Evolutionary conservation across 2,888 invertebrate species (phyloP), one percentile per base, ranked within the genome.

Genomic region (Polylopha cassiicola): DNA sequence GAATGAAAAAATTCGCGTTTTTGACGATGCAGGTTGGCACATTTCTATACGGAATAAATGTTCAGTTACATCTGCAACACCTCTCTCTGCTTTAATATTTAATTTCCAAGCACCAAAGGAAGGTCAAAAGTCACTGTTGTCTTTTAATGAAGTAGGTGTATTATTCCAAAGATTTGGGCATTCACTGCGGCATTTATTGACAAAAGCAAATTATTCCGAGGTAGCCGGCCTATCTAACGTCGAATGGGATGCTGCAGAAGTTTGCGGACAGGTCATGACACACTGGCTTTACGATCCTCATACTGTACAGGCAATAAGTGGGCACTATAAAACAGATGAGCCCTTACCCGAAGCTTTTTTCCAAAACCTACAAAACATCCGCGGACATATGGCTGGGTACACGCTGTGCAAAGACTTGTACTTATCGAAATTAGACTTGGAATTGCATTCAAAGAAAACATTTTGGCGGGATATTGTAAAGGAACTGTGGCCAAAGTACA

Each of bases 211-310:
- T 8, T 95, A 94, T 71, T 89, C 92, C 1, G 95, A 97, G 68
- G 89, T 96, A 0, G 90, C 95, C 2, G 97, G 97, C 0, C 77
- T 93, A 11, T 91, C 92, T 0, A 95, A 94, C 67, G 89, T 98
- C 0, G 98, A 98, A 81, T 97, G 96, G 95, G 99, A 99, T 73
- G 94, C 95, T 1, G 91, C 94, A 0, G 92, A 93, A 63, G 89
- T 96, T 0, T 91, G 93, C 44, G 92, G 94, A 0, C 88, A 94
- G 55, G 93, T 98, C 37, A 89, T 98, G 89, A 87, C 89, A 0
- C 91, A 92, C 63, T 95, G 95, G 91, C 73, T 95, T 4, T 90
- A 90, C 48, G 91, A 94, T 53, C 87, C 90, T 0, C 61, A 79
- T 11, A 86, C 87, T 2, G 67, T 89, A 17, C 81, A 86, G 55